Percentiles rank a stretch among this genome's conserved stretches.
Evolutionary conservation across 2,797 vertebrate genomes (phyloP).

Genomic region (Stomatorhinus walkeri): DNA sequence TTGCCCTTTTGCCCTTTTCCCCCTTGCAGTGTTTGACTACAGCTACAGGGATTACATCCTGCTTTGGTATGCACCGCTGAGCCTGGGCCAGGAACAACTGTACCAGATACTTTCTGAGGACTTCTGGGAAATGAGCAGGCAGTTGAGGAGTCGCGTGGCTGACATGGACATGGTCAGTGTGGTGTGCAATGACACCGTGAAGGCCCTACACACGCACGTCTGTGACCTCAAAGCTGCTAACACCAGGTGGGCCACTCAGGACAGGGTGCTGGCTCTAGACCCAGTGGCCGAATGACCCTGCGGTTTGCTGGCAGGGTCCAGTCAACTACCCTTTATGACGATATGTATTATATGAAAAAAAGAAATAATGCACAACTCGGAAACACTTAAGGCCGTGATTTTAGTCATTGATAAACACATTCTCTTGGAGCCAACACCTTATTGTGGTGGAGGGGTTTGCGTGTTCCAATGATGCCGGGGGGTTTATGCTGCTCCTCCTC

Average conservation of each 20-base stretch:
- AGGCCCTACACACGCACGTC: conserved; percentile 83
- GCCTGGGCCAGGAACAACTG: conserved; percentile 82
- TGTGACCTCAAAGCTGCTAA: conserved; percentile 90
- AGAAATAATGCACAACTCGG: background rate
- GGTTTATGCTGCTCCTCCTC: too few species aligned
- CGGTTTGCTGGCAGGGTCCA: background rate
- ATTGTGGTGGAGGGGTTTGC: too few species aligned
- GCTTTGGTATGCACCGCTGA: conserved; percentile 86
- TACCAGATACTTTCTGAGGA: conserved; percentile 90
- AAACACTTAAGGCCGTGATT: background rate
- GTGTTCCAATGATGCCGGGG: too few species aligned
- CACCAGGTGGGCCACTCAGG: conserved; percentile 66
- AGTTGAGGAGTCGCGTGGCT: conserved; percentile 74
- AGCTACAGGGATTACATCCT: conserved; percentile 92
- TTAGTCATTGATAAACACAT: background rate
- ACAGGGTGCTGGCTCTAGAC: background rate
- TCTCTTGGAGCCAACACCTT: too few species aligned
- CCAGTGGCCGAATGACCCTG: background rate
- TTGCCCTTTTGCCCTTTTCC: background rate
- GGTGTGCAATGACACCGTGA: conserved; percentile 83
- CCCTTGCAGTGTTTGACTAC: conserved; percentile 81
- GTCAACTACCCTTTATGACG: background rate
- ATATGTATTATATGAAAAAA: background rate
- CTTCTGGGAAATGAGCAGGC: conserved; percentile 86
- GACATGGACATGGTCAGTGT: conserved; percentile 85